Evolutionary conservation across 2,888 invertebrate genomes (phyloP).

Genomic region (Dryococelus australis): DNA sequence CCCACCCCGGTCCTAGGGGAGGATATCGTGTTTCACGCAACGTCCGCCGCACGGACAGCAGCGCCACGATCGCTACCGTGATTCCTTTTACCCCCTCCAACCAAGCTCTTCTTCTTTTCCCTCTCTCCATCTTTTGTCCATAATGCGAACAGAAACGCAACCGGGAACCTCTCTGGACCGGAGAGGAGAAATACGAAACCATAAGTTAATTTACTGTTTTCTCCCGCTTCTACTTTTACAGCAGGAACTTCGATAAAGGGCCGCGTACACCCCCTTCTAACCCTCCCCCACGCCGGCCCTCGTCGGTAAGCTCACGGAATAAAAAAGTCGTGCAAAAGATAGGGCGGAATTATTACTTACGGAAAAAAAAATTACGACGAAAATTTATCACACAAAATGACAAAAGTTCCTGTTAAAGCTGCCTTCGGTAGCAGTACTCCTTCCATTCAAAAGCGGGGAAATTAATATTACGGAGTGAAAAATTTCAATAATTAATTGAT

Average conservation of each 20-base stretch:
- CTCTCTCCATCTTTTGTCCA: not conserved
- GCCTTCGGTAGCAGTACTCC: not conserved
- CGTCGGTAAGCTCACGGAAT: not conserved
- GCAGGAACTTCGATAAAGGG: slow-evolving; percentile 19
- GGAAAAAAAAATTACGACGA: not conserved
- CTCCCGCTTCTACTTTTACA: slow-evolving; percentile 25
- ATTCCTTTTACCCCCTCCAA: not conserved
- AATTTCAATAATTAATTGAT: too few relatives aligned
- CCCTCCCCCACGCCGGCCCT: not conserved
- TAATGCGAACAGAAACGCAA: not conserved
- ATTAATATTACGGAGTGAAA: not conserved
- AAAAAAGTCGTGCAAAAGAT: not conserved
- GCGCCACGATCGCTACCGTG: slow-evolving; percentile 7
- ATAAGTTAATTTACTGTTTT: slow-evolving; percentile 21
- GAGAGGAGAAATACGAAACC: not conserved
- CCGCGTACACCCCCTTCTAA: not conserved
- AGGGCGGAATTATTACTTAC: not conserved
- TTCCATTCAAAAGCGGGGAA: not conserved
- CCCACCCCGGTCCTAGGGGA: not conserved
- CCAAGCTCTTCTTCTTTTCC: not conserved
- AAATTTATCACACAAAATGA: not conserved
- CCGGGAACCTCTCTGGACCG: not conserved
- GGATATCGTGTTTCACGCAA: slow-evolving; percentile 5
- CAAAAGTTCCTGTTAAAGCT: not conserved
- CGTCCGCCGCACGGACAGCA: not conserved